phyloP scores from a whole-genome alignment of 2,113 vertebrate genomes.

The Anarhynchus alexandrinus region DNA sequence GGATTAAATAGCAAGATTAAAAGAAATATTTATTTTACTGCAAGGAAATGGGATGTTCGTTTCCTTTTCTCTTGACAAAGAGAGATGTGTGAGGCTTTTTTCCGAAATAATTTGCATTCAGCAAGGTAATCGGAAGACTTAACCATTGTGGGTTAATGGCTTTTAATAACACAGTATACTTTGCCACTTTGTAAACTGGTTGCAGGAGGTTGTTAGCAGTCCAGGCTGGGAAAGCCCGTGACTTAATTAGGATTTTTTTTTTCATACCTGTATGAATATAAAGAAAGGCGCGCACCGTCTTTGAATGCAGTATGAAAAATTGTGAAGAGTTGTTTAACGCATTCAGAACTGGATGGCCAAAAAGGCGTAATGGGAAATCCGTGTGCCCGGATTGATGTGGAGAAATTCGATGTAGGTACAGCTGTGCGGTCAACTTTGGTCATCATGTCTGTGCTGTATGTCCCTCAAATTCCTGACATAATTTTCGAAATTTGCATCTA shows the following conservation, averaged over 20 bases:
- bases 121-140: background rate
- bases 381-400: no score
- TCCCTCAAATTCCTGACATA: background rate
- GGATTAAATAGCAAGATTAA: background rate
- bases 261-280: background rate
- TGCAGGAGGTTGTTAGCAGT: background rate
- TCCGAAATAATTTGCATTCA: background rate
- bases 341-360: background rate
- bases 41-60: background rate
- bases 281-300: background rate
- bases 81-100: background rate
- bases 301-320: background rate
- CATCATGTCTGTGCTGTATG: background rate
- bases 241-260: background rate
- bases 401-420: background rate
- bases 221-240: background rate
- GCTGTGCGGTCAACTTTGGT: background rate
- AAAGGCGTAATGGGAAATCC: background rate
- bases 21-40: background rate
- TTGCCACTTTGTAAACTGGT: background rate
- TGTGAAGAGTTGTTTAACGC: background rate
- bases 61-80: background rate
- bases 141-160: background rate
- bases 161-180: background rate
- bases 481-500: background rate